Percentiles rank a stretch among this genome's conserved stretches.
phyloP scores from a whole-genome alignment of 2,888 invertebrate genomes.

The Epicampocera succincta region DNA sequence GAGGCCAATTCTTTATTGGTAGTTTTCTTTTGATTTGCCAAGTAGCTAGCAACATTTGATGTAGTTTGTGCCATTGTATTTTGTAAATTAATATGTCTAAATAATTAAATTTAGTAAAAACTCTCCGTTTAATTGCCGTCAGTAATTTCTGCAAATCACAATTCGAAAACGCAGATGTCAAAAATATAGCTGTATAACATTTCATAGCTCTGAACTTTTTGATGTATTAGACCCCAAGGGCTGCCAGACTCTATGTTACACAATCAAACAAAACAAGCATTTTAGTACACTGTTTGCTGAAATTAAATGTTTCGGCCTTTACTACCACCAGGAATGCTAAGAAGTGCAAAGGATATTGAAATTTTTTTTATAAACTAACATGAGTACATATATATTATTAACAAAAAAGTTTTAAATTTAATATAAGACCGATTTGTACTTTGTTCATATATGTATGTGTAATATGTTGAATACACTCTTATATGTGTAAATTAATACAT shows the following conservation, averaged over 20 bases:
- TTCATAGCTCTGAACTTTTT: conserved; percentile 30
- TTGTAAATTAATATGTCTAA: conserved; percentile 57
- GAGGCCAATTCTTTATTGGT: conserved; percentile 89
- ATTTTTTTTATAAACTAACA: no score
- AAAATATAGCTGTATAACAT: neutral
- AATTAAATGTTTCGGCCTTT: no score
- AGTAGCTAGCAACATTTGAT: conserved; percentile 86
- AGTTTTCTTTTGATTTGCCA: conserved; percentile 89
- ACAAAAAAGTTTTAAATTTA: no score
- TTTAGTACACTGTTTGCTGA: no score
- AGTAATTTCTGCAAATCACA: conserved; percentile 72
- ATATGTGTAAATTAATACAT: no score
- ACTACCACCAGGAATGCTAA: no score
- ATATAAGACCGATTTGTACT: no score
- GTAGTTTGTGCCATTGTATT: conserved; percentile 80
- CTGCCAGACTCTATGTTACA: conserved; percentile 31
- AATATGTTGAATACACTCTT: no score
- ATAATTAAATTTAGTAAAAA: neutral
- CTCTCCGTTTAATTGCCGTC: neutral
- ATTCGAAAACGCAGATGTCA: conserved; percentile 58
- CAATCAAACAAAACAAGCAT: no score
- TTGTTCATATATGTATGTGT: no score
- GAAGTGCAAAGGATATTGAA: no score
- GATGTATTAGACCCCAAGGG: neutral
- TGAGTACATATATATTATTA: no score